phyloP scores from a whole-genome alignment of 1,140 invertebrate genomes.

The Drosophila setifemur region DNA sequence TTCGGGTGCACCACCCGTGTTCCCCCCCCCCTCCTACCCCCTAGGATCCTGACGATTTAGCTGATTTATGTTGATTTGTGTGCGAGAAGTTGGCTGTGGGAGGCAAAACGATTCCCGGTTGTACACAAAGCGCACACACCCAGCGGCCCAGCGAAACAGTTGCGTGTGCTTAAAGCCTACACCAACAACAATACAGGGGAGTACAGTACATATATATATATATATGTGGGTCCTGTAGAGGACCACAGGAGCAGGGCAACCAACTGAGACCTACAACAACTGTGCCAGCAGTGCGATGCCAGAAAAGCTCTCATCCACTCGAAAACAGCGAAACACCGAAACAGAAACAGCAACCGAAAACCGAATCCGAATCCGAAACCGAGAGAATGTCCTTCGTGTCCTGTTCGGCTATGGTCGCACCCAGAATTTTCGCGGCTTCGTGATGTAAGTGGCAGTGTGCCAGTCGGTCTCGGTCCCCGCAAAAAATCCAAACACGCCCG shows the following conservation, averaged over 20 bases:
- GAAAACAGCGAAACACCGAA: slow-evolving; percentile 17
- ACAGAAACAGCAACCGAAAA: neutral
- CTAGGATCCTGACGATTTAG: slow-evolving; percentile 68
- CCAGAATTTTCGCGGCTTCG: slow-evolving; percentile 76
- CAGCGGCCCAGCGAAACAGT: slow-evolving; percentile 32
- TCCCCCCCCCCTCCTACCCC: neutral
- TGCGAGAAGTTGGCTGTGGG: slow-evolving; percentile 54
- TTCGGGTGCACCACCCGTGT: slow-evolving; percentile 6
- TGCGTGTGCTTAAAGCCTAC: slow-evolving; percentile 67
- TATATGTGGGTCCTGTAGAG: neutral
- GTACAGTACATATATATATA: neutral
- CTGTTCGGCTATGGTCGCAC: slow-evolving; percentile 64
- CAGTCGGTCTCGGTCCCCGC: slow-evolving; percentile 66
- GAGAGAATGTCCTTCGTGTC: slow-evolving; percentile 22
- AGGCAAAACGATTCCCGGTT: slow-evolving; percentile 66
- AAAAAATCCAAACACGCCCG: slow-evolving; percentile 52
- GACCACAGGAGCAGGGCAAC: slow-evolving; percentile 33
- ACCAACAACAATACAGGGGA: slow-evolving; percentile 56
- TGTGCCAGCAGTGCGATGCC: slow-evolving; percentile 51
- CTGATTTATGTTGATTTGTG: slow-evolving; percentile 79
- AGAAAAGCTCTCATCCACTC: slow-evolving; percentile 35
- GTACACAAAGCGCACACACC: slow-evolving; percentile 49
- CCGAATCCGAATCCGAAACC: slow-evolving; percentile 10
- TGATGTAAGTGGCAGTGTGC: slow-evolving; percentile 70
- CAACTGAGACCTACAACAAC: slow-evolving; percentile 56